These are phyloP conservation scores for Monopis laevigella DNA, from an alignment of 2,888 invertebrate species.

Conservation along the genomic window DNA sequence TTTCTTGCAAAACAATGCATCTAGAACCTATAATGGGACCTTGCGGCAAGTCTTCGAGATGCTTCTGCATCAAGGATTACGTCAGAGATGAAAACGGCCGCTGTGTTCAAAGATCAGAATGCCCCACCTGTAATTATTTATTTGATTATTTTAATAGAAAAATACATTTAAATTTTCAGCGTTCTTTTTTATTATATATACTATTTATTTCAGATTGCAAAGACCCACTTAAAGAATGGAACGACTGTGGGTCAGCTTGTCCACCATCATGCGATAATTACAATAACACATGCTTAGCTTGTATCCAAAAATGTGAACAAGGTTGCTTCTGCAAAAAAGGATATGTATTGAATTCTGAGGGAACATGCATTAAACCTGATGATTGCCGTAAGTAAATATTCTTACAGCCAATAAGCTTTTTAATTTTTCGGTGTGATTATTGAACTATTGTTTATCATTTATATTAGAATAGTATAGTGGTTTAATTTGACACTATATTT, in stretches of 20 bases:
- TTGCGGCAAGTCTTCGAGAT: neutral
- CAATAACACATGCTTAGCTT: slow-evolving; percentile 4
- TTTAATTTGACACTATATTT: no score
- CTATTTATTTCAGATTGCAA: slow-evolving; percentile 1
- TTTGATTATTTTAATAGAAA: neutral
- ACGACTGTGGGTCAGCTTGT: slow-evolving; percentile 9
- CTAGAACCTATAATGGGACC: slow-evolving; percentile 1
- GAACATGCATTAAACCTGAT: slow-evolving; percentile 9
- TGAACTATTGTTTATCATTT: no score
- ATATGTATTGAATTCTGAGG: slow-evolving; percentile 9
- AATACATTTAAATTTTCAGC: neutral
- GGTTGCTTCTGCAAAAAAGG: slow-evolving; percentile 12
- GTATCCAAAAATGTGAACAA: slow-evolving; percentile 8
- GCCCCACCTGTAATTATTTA: slow-evolving; percentile 9
- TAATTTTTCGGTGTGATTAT: no score
- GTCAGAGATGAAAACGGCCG: slow-evolving; percentile 9
- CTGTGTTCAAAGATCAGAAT: slow-evolving; percentile 6
- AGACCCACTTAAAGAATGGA: slow-evolving; percentile 8
- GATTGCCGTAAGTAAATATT: slow-evolving; percentile 16
- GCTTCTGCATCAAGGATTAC: slow-evolving; percentile 8
- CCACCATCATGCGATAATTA: slow-evolving; percentile 7
- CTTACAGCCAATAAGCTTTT: no score
- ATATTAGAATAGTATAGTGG: no score
- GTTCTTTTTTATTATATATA: neutral
- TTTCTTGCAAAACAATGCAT: neutral